Evolutionary conservation across 2,797 vertebrate species (phyloP).

Genomic region (Brachymystax lenok): DNA sequence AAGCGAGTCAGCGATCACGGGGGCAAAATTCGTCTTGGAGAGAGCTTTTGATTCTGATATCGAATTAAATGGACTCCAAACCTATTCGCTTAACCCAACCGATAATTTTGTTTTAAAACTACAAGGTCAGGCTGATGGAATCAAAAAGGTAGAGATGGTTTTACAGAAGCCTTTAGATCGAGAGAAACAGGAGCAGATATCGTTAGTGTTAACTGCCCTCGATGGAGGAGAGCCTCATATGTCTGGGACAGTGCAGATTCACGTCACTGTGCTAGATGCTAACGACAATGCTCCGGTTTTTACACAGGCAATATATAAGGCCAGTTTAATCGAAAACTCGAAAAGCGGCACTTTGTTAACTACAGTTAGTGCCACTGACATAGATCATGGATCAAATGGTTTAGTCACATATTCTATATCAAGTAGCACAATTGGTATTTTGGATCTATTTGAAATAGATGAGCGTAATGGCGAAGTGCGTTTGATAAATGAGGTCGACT

Average conservation of each 20-base stretch:
- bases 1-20: conserved; percentile 51
- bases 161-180: conserved; percentile 68
- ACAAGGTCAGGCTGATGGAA: conserved; percentile 39
- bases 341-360: conserved; percentile 46
- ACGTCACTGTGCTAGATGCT: conserved; percentile 61
- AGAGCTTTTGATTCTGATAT: conserved; percentile 72
- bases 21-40: conserved; percentile 70
- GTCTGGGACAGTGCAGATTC: conserved; percentile 66
- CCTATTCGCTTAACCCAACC: conserved; percentile 63
- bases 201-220: conserved; percentile 40
- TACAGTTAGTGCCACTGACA: conserved; percentile 64
- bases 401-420: conserved; percentile 45
- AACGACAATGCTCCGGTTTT: conserved; percentile 74
- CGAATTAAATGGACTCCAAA: conserved; percentile 69
- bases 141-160: conserved; percentile 68
- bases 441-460: conserved; percentile 49
- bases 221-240: conserved; percentile 74
- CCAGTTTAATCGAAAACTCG: conserved; percentile 59
- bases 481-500: conserved; percentile 59
- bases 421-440: conserved; percentile 22
- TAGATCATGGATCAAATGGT: conserved; percentile 57
- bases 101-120: conserved; percentile 64
- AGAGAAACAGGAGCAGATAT: conserved; percentile 56
- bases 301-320: conserved; percentile 56
- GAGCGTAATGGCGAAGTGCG: conserved; percentile 44